A percentile compares a stretch with the other conserved stretches of the same genome.
Conservation (phyloP, 64 coral and sea anemone species). For the Orbicella faveolata region DNA sequence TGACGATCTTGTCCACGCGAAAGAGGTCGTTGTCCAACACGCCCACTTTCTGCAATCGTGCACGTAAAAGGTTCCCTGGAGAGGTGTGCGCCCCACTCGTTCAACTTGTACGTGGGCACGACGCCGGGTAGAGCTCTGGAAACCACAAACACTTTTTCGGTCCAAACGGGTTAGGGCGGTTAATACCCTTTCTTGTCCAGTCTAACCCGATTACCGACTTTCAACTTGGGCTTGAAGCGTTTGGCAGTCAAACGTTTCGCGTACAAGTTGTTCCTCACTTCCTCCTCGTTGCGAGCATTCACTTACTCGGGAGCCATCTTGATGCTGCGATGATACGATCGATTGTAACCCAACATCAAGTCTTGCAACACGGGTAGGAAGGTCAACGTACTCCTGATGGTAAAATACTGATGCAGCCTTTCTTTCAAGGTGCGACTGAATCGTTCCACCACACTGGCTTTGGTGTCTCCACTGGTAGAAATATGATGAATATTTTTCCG, state of each 20-base stretch:
- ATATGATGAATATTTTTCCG: constrained; percentile 1
- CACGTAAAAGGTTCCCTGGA: constrained; percentile 56
- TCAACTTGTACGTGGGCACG: constrained; percentile 12
- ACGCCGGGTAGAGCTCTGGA: not conserved
- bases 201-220: constrained; percentile 25
- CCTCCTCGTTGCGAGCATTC: not conserved
- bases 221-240: not conserved
- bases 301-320: not conserved
- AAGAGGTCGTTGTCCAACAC: too few relatives aligned
- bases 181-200: constrained; percentile 50
- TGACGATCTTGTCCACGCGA: too few relatives aligned
- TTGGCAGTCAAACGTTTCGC: not conserved
- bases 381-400: not conserved
- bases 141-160: constrained; percentile 55
- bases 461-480: constrained; percentile 10
- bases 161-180: constrained; percentile 13
- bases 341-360: constrained; percentile 22
- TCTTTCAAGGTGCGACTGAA: constrained; percentile 52
- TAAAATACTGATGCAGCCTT: constrained; percentile 19
- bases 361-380: not conserved
- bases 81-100: constrained; percentile 40
- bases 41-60: too few relatives aligned
- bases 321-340: not conserved
- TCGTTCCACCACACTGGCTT: constrained; percentile 25
- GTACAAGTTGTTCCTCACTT: constrained; percentile 45